These are phyloP conservation scores for Chlorops oryzae DNA, from an alignment of 1,140 invertebrate species.

Conservation along the genomic window DNA sequence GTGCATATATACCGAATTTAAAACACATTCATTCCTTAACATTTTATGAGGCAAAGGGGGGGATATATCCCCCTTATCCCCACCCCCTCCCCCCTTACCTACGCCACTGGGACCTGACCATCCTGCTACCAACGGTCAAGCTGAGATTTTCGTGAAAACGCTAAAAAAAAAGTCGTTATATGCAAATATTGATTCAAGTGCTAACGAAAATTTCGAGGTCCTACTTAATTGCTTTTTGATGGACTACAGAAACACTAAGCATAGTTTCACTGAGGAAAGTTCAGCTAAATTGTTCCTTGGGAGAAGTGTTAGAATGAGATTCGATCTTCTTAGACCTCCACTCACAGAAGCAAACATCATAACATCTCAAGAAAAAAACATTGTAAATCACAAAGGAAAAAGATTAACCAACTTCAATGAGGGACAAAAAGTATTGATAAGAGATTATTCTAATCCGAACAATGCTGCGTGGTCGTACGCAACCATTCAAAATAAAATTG, in stretches of 20 bases:
- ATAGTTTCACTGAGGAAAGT: neutral
- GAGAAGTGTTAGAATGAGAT: neutral
- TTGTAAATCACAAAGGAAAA: neutral
- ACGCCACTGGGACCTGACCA: too few species aligned
- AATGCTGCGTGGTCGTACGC: neutral
- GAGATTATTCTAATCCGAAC: neutral
- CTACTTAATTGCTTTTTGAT: neutral
- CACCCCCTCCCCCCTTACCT: too few species aligned
- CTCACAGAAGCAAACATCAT: neutral
- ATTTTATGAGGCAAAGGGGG: too few species aligned
- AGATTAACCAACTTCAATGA: neutral
- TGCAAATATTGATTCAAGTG: too few species aligned
- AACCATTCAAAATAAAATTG: neutral
- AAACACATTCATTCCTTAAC: too few species aligned
- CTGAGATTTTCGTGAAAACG: neutral
- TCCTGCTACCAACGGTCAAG: neutral
- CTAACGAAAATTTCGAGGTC: neutral
- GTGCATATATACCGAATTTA: too few species aligned
- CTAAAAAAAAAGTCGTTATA: too few species aligned
- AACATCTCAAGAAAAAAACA: neutral
- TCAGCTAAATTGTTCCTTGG: neutral
- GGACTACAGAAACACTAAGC: neutral
- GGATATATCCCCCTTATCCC: too few species aligned
- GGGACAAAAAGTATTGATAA: neutral
- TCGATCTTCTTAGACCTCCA: neutral